Conservation (phyloP, 2,797 vertebrate species). For the Garrulus glandarius region DNA sequence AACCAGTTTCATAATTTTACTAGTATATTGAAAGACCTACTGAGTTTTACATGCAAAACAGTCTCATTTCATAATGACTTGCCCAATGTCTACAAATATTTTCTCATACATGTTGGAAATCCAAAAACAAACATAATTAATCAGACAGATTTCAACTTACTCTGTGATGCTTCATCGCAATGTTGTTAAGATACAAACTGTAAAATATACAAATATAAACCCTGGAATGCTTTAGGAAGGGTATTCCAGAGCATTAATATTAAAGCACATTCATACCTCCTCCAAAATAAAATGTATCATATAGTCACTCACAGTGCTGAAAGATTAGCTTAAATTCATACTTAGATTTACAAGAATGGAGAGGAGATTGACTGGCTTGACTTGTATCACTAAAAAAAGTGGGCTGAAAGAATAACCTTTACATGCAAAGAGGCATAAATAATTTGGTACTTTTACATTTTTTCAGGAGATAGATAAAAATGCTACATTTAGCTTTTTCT, state of each 20-base stretch:
- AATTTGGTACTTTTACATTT: not conserved
- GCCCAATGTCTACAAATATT: not conserved
- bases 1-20: not conserved
- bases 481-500: not conserved
- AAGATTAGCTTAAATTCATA: not conserved
- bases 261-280: not conserved
- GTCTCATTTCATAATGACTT: not conserved
- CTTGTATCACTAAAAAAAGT: not conserved
- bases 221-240: not conserved
- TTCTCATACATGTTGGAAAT: not conserved
- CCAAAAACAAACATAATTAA: not conserved
- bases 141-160: not conserved
- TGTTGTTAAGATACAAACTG: not conserved
- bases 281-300: not conserved
- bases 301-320: not conserved
- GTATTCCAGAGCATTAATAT: not conserved
- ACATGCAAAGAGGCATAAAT: not conserved
- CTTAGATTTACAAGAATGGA: not conserved
- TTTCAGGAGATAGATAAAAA: not conserved
- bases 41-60: not conserved
- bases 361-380: not conserved
- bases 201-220: not conserved
- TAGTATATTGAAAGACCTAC: not conserved
- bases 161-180: not conserved
- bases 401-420: not conserved